phyloP scores from a whole-genome alignment of 1,140 invertebrate genomes.

The Parapsyche elsis region DNA sequence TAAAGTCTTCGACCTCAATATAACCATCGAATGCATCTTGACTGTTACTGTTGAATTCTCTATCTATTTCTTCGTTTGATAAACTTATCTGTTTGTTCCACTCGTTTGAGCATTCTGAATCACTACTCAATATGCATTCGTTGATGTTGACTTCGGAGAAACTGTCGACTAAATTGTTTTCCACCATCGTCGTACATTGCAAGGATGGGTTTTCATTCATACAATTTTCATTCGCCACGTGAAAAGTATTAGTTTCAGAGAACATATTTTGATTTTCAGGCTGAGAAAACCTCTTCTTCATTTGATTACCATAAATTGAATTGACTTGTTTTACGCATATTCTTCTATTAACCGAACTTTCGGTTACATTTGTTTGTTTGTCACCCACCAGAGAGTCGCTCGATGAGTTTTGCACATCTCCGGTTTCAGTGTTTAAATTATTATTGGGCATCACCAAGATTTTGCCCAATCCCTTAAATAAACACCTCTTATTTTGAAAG shows the following conservation, averaged over 20 bases:
- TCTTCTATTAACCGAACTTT: background rate
- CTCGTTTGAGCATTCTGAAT: slow-evolving; percentile 9
- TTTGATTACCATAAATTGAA: slow-evolving; percentile 26
- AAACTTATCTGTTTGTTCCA: slow-evolving; percentile 14
- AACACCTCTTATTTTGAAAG: slow-evolving; percentile 49
- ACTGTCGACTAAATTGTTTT: background rate
- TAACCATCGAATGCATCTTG: slow-evolving; percentile 5
- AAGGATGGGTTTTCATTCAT: background rate
- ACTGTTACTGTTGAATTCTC: background rate
- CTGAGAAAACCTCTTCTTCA: slow-evolving; percentile 4
- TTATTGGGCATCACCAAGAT: background rate
- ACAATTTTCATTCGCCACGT: background rate
- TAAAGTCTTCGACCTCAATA: background rate
- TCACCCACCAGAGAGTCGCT: too few species aligned
- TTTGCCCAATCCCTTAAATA: slow-evolving; percentile 46
- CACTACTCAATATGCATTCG: background rate
- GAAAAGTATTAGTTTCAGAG: background rate
- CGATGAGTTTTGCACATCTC: background rate
- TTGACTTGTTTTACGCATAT: slow-evolving; percentile 20
- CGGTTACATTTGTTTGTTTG: background rate
- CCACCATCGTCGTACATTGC: background rate
- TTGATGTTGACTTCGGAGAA: background rate
- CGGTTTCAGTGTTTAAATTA: background rate
- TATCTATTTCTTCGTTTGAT: background rate
- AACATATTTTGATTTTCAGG: background rate